phyloP scores from a whole-genome alignment of 2,113 vertebrate genomes.

The Stigmatopora argus region DNA sequence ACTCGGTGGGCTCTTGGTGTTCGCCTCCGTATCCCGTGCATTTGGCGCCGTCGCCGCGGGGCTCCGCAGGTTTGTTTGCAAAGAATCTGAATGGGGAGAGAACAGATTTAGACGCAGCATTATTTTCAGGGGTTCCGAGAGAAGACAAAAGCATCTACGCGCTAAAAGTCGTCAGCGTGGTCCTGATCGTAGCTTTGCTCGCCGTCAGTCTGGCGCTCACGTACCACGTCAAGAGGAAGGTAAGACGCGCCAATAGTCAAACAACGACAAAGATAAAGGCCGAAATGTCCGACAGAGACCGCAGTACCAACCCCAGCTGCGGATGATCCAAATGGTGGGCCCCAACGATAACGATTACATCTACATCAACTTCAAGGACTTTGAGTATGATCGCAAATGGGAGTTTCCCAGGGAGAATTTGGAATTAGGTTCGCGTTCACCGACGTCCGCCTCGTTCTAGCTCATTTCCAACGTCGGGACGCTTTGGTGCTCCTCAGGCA shows the following conservation, averaged over 20 bases:
- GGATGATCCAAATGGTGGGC: constrained; percentile 85
- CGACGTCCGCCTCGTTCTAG: not conserved
- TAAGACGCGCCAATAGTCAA: constrained; percentile 23
- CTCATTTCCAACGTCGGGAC: not conserved
- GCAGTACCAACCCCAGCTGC: constrained; percentile 83
- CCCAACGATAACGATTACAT: constrained; percentile 87
- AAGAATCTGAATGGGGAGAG: no score
- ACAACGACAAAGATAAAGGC: not conserved
- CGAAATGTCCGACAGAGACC: constrained; percentile 72
- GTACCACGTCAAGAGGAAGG: constrained; percentile 64
- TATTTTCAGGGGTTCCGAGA: not conserved
- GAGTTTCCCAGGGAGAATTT: constrained; percentile 95
- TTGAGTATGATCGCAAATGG: constrained; percentile 84
- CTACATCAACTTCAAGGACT: constrained; percentile 87
- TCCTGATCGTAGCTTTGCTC: constrained; percentile 41
- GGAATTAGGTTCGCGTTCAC: constrained; percentile 79
- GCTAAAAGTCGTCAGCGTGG: constrained; percentile 17
- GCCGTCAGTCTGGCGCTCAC: constrained; percentile 28
- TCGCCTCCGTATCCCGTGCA: fast-evolving
- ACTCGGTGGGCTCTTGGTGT: constrained; percentile 67
- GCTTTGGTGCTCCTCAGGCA: constrained; percentile 66
- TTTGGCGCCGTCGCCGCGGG: fast-evolving
- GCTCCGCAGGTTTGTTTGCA: not conserved
- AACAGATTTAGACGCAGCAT: not conserved
- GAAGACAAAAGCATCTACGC: not conserved